Evolutionary conservation across 2,113 vertebrate species (phyloP).

Genomic region (Lampris megalopsis): DNA sequence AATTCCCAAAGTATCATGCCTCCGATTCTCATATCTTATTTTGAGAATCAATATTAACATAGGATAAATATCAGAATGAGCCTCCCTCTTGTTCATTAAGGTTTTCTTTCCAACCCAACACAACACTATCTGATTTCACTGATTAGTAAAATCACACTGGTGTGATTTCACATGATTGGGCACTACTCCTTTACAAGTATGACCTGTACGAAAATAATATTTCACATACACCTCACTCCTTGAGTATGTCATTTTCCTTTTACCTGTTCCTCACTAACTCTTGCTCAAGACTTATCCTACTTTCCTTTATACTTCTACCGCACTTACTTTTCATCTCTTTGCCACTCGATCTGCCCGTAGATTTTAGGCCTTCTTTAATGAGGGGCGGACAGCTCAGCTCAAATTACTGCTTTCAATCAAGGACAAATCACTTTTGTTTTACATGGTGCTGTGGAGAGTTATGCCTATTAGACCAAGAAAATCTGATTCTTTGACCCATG

Average conservation of each 20-base stretch:
- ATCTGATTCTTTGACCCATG: constrained; percentile 47
- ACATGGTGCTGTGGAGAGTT: constrained; percentile 30
- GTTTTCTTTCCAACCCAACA: no score
- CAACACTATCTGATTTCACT: no score
- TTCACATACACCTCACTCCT: not conserved
- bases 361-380: constrained; percentile 29
- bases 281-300: not conserved
- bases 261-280: not conserved
- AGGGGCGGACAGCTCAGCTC: constrained; percentile 8
- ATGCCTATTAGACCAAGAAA: constrained; percentile 57
- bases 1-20: no score
- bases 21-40: no score
- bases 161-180: no score
- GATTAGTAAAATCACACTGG: no score
- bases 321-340: constrained; percentile 10
- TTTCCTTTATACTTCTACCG: constrained; percentile 1
- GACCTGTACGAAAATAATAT: not conserved
- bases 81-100: no score
- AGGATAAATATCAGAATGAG: no score
- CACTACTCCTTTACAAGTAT: no score
- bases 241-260: not conserved
- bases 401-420: constrained; percentile 41
- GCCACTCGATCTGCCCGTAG: constrained; percentile 17
- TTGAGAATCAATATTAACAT: no score
- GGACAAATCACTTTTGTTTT: constrained; percentile 16